A percentile compares a stretch with the other conserved stretches of the same genome.
phyloP scores from a whole-genome alignment of 2,888 invertebrate species.

The Eremobia ochroleuca region DNA sequence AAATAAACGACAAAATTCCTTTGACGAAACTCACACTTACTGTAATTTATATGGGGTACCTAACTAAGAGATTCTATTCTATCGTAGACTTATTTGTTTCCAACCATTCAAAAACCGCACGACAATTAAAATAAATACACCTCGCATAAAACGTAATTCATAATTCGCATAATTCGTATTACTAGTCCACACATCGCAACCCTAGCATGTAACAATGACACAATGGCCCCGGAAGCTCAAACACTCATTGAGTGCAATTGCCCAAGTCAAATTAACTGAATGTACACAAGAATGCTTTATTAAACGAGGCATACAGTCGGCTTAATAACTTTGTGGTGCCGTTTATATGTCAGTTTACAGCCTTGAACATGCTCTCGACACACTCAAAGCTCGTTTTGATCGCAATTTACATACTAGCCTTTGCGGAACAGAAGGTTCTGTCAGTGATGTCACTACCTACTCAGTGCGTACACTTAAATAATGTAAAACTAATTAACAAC shows the following conservation, averaged over 20 bases:
- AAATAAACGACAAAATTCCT: not conserved
- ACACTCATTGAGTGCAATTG: slow-evolving; percentile 59
- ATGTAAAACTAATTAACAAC: slow-evolving; percentile 56
- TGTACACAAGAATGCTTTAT: slow-evolving; percentile 62
- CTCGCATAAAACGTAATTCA: slow-evolving; percentile 13
- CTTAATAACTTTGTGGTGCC: slow-evolving; percentile 63
- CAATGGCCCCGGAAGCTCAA: slow-evolving; percentile 42
- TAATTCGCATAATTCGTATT: slow-evolving; percentile 20
- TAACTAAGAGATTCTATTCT: not conserved
- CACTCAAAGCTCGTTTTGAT: slow-evolving; percentile 59
- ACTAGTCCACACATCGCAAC: slow-evolving; percentile 10
- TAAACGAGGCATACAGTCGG: slow-evolving; percentile 55
- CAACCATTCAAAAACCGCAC: not conserved
- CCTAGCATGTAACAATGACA: slow-evolving; percentile 36
- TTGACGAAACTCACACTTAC: not conserved
- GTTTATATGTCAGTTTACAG: slow-evolving; percentile 59
- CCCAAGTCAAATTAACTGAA: slow-evolving; percentile 57
- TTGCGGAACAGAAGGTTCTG: slow-evolving; percentile 28
- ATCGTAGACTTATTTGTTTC: not conserved
- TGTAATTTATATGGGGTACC: not conserved
- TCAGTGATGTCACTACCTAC: slow-evolving; percentile 17
- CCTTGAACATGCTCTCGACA: slow-evolving; percentile 56
- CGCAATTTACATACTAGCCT: slow-evolving; percentile 54
- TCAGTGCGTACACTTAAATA: slow-evolving; percentile 16
- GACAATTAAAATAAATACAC: not conserved